A percentile compares a stretch with the other conserved stretches of the same genome.
Evolutionary conservation across 2,888 invertebrate species (phyloP).

Genomic region (Eulithis prunata): DNA sequence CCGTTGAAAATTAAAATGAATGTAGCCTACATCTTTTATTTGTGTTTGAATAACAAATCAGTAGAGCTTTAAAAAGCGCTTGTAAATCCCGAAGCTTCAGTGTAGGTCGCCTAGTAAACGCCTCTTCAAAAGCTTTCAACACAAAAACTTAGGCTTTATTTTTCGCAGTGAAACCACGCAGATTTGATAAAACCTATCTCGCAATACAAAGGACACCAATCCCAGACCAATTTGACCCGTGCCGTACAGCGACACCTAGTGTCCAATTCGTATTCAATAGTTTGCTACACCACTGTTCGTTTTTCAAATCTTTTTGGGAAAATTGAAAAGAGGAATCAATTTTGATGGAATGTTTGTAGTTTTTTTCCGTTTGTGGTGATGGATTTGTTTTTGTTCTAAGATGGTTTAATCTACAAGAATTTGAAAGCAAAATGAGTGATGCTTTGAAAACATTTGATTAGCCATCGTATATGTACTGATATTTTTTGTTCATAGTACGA

Average conservation of each 20-base stretch:
- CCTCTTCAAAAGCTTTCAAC: neutral
- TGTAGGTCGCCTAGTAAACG: neutral
- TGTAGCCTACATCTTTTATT: no score
- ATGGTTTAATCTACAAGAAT: no score
- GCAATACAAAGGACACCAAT: constrained; percentile 22
- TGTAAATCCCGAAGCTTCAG: neutral
- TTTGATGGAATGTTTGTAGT: no score
- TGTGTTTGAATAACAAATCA: no score
- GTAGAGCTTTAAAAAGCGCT: no score
- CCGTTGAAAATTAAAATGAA: no score
- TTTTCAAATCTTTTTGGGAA: neutral
- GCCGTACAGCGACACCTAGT: constrained; percentile 10
- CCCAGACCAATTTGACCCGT: constrained; percentile 12
- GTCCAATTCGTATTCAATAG: constrained; percentile 21
- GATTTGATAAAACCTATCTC: constrained; percentile 29
- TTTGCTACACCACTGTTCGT: neutral
- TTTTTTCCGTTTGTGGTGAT: no score
- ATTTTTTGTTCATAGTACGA: no score
- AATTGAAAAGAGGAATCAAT: neutral
- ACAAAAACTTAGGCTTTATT: constrained; percentile 8
- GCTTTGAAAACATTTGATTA: no score
- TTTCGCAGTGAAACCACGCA: constrained; percentile 6
- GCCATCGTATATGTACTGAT: no score
- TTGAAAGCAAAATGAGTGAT: no score
- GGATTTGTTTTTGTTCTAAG: no score